A percentile compares a stretch with the other conserved stretches of the same genome.
phyloP scores from a whole-genome alignment of 2,113 vertebrate species.

The Lontra canadensis region DNA sequence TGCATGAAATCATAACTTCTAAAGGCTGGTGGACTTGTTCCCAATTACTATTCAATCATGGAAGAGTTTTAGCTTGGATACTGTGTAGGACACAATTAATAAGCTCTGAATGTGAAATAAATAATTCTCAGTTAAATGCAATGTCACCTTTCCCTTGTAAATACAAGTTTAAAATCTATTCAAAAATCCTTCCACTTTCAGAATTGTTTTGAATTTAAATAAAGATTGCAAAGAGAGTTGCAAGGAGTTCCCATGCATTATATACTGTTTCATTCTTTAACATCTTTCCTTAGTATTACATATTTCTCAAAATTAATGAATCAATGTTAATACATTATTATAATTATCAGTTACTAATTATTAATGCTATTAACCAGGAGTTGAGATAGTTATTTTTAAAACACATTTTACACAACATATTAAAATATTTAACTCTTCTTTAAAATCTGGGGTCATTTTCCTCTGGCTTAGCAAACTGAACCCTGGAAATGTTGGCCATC shows the following conservation, averaged over 20 bases:
- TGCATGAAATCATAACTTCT: not conserved
- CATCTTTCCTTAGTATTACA: not conserved
- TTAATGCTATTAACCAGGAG: not conserved
- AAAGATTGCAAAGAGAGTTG: not conserved
- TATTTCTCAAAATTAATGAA: not conserved
- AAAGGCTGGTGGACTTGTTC: too few species aligned
- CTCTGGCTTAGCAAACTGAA: not conserved
- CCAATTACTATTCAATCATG: not conserved
- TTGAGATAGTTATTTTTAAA: not conserved
- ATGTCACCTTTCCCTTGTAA: not conserved
- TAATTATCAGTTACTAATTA: not conserved
- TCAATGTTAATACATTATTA: not conserved
- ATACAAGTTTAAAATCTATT: not conserved
- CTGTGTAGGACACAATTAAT: accelerated
- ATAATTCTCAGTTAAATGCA: not conserved
- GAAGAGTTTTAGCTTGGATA: not conserved
- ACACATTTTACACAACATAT: not conserved
- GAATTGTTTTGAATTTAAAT: not conserved
- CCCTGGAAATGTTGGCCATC: not conserved
- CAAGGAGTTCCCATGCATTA: not conserved
- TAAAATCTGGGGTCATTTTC: not conserved
- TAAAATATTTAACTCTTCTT: not conserved
- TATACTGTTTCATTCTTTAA: not conserved
- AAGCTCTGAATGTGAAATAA: not conserved
- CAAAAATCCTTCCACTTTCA: not conserved